These are phyloP conservation scores for Arvicanthis niloticus DNA, from an alignment of 2,113 vertebrate species.

Conservation along the genomic window DNA sequence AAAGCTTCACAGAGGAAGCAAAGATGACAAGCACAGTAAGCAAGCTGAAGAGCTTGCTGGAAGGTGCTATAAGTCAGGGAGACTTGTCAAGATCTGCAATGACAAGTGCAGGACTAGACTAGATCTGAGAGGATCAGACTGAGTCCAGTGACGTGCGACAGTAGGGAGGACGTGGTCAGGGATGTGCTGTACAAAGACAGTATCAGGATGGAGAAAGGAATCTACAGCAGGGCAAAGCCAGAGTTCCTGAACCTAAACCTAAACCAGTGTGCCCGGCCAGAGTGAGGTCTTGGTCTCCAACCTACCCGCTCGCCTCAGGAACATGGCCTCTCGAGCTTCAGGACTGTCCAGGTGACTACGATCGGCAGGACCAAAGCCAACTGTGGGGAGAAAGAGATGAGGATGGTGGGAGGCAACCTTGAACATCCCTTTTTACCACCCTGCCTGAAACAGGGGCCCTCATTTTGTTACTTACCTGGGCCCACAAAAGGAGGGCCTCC, in stretches of 20 bases:
- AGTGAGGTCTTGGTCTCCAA: not conserved
- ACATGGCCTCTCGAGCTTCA: constrained; percentile 83
- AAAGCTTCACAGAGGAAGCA: not conserved
- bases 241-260: not conserved
- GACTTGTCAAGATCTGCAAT: not conserved
- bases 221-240: not conserved
- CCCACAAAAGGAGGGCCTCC: constrained; percentile 89
- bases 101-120: not conserved
- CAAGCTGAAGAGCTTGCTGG: not conserved
- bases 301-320: constrained; percentile 81
- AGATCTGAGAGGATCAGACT: not conserved
- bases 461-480: constrained; percentile 86
- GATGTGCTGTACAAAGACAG: constrained; percentile 3
- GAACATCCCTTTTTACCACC: not conserved
- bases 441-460: not conserved
- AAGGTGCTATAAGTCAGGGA: not conserved
- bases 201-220: not conserved
- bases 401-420: not conserved
- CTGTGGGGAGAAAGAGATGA: constrained; percentile 59
- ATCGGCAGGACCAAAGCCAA: constrained; percentile 80
- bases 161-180: not conserved
- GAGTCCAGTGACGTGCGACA: not conserved
- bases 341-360: constrained; percentile 81
- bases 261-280: not conserved
- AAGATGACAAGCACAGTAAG: not conserved